Evolutionary conservation across 2,888 invertebrate genomes (phyloP).

Genomic region (Harmothoe impar): DNA sequence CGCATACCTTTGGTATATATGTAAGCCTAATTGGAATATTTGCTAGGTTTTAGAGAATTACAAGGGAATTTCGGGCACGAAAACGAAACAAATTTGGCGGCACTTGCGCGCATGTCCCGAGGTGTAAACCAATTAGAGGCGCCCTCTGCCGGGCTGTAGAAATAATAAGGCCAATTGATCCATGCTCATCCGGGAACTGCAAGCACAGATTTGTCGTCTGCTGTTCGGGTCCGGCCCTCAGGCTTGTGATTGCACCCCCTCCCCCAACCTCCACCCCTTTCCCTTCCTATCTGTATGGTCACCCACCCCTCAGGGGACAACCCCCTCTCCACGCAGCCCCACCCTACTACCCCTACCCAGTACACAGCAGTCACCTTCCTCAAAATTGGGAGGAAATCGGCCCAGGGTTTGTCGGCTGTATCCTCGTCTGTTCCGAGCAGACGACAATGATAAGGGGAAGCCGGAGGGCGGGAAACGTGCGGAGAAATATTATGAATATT

Average conservation of each 20-base stretch:
- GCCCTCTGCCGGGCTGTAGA: slow-evolving; percentile 47
- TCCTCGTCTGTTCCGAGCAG: not conserved
- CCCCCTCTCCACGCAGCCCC: not conserved
- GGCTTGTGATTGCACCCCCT: slow-evolving; percentile 4
- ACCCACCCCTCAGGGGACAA: not conserved
- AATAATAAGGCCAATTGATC: slow-evolving; percentile 63
- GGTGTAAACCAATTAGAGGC: slow-evolving; percentile 61
- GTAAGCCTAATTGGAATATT: too few species aligned
- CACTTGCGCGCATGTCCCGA: slow-evolving; percentile 61
- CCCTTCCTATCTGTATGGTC: not conserved
- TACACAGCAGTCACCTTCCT: not conserved
- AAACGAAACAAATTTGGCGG: slow-evolving; percentile 46
- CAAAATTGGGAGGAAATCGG: slow-evolving; percentile 5
- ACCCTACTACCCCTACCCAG: not conserved
- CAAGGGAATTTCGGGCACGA: not conserved
- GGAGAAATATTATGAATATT: slow-evolving; percentile 40
- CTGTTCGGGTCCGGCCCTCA: slow-evolving; percentile 21
- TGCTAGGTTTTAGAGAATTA: not conserved
- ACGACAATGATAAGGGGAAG: not conserved
- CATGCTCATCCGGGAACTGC: slow-evolving; percentile 50
- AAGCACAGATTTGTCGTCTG: slow-evolving; percentile 54
- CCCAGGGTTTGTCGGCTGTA: not conserved
- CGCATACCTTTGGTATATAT: too few species aligned
- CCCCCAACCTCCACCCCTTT: slow-evolving; percentile 14
- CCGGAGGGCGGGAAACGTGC: slow-evolving; percentile 22